phyloP scores from a whole-genome alignment of 2,888 invertebrate genomes.

The Pocota personata region DNA sequence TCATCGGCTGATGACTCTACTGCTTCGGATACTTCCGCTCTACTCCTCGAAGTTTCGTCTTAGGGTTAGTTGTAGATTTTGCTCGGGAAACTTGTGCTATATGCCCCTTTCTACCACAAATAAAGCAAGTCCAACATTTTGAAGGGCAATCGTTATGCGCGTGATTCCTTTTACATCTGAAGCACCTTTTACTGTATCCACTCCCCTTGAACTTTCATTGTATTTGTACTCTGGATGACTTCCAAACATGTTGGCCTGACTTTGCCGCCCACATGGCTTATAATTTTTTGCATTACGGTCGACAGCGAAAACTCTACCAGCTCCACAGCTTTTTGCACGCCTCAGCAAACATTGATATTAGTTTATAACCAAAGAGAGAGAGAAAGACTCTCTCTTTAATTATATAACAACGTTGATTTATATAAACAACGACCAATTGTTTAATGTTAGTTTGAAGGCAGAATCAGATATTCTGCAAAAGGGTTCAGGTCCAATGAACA shows the following conservation, averaged over 20 bases:
- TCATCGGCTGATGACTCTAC: not conserved
- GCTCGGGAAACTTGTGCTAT: slow-evolving; percentile 3
- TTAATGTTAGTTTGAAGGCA: no score
- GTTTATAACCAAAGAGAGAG: no score
- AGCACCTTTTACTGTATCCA: not conserved
- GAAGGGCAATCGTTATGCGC: not conserved
- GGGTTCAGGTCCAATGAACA: no score
- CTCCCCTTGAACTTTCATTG: no score
- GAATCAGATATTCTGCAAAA: no score
- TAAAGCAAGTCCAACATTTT: slow-evolving; percentile 1
- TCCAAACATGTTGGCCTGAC: no score
- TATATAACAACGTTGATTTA: no score
- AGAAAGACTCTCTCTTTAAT: no score
- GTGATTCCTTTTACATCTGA: not conserved
- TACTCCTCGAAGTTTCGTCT: not conserved
- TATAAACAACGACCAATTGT: no score
- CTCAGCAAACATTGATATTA: no score
- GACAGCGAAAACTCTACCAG: not conserved
- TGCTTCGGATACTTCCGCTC: not conserved
- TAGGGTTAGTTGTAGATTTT: not conserved
- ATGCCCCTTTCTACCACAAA: not conserved
- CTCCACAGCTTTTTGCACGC: no score
- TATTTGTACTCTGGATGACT: no score
- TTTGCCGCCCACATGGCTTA: not conserved
- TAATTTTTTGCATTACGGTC: not conserved